Conservation (phyloP, 2,113 vertebrate species). For the Hyla sarda region DNA sequence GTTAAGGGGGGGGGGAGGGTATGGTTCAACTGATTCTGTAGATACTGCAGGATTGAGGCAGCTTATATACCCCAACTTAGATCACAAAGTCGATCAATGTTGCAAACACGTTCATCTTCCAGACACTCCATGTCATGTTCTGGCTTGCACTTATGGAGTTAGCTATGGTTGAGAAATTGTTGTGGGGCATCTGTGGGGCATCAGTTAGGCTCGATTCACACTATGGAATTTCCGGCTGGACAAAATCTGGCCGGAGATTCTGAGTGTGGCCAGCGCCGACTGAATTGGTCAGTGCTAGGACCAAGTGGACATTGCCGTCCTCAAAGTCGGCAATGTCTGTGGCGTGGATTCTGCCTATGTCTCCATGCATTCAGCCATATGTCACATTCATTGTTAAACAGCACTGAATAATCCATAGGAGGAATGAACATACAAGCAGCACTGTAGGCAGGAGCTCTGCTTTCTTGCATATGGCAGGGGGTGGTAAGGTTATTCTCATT, state of each 20-base stretch:
- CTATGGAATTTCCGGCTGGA: no score
- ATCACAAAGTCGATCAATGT: not conserved
- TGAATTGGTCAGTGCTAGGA: no score
- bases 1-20: not conserved
- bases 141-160: not conserved
- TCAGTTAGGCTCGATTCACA: no score
- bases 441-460: not conserved
- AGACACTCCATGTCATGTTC: not conserved
- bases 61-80: not conserved
- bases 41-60: not conserved
- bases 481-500: not conserved
- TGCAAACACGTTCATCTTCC: not conserved
- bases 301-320: no score
- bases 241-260: no score
- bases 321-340: no score
- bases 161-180: not conserved
- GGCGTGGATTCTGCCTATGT: no score
- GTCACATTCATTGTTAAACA: slow-evolving; percentile 19
- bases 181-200: not conserved
- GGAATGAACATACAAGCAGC: not conserved
- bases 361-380: not conserved
- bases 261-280: no score
- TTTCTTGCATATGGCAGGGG: not conserved
- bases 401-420: not conserved
- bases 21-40: no score